Percentiles rank a stretch among this genome's conserved stretches.
Conservation (phyloP, 2,113 vertebrate genomes). For the Eupsittula cactorum region DNA sequence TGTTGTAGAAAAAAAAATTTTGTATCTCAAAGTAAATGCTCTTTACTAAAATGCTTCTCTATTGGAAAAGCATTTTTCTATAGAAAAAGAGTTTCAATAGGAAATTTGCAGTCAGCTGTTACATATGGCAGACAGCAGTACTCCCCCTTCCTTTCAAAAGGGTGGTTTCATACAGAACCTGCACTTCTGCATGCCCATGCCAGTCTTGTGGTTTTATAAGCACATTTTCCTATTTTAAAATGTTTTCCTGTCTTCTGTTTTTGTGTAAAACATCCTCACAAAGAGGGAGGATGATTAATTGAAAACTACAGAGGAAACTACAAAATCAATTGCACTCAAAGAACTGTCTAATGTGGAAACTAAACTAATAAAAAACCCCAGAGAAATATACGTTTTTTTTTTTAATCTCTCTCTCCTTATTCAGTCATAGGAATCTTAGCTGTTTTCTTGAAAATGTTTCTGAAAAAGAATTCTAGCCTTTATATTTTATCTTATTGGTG, state of each 20-base stretch:
- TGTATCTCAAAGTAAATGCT: slow-evolving; percentile 44
- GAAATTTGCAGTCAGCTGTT: slow-evolving; percentile 57
- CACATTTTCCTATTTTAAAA: slow-evolving; percentile 38
- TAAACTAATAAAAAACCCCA: neutral
- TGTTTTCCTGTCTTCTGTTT: slow-evolving; percentile 58
- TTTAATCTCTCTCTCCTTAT: neutral
- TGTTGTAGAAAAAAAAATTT: neutral
- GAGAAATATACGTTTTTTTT: neutral
- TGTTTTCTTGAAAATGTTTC: neutral
- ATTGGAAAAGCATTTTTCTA: slow-evolving; percentile 43
- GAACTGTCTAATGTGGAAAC: slow-evolving; percentile 33
- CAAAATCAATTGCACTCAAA: slow-evolving; percentile 64
- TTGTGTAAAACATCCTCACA: slow-evolving; percentile 33
- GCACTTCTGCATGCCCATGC: neutral
- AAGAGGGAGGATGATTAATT: slow-evolving; percentile 44
- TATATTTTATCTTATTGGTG: neutral
- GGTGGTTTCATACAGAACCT: slow-evolving; percentile 10
- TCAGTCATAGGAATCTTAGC: neutral
- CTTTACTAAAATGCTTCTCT: slow-evolving; percentile 29
- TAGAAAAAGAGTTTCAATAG: slow-evolving; percentile 44
- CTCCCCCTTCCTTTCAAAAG: neutral
- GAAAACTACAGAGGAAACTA: slow-evolving; percentile 59
- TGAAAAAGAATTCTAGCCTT: neutral
- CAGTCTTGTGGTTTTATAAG: slow-evolving; percentile 28
- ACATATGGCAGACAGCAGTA: neutral